Base-by-base conservation (phyloP, 2,797 vertebrate genomes). In the Notoglanidium macrostoma region DNA sequence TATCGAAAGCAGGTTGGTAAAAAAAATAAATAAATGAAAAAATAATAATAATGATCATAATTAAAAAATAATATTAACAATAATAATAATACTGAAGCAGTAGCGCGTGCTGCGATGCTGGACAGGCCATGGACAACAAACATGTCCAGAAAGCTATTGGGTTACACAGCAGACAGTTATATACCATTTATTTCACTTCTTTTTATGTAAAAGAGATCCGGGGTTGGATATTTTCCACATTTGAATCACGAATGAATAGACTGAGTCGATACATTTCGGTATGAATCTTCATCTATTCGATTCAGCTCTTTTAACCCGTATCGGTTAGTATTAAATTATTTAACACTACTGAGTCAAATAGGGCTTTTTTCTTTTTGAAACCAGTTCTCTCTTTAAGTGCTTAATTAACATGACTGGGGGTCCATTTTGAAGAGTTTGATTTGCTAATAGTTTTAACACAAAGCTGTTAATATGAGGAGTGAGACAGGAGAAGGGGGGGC, bases 1-100 rank as follows among this genome's bases (percentile, higher is more conserved):
- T 96, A 94, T 93, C 95, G 97, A 92, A 98, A 99, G 93, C 98
- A 98, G 98, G 98, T 98, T 95, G 92, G 95, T 92, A 91, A 15
- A 29, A 67, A 19, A 44, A 80, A 49, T 7, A 7, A 49, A 49
- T 15, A 1, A 40, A 40, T 40, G 3, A 49, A 49, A 5, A 9
- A 49, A 49, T 8, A 26, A 1, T 1, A 8, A 26, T 44, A 40
- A 15, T 46, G 21, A 65, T 17, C n/a, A 17, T 1, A 46, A 65
- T 17, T 40, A 49, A 49, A 7, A 2, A 49, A 49, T 8, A 26
- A 1, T 1, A 8, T 14, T 44, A 40, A 15, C 29, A 46, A 65
- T 17, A 86, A 89, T 77, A 81, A 83, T 21, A 49, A 49, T 54
- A 74, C 12, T 26, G 40, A 65, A n/a, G 46, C 21, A n/a, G 0